phyloP scores from a whole-genome alignment of 2,888 invertebrate genomes.

The Lasioglossum morio region DNA sequence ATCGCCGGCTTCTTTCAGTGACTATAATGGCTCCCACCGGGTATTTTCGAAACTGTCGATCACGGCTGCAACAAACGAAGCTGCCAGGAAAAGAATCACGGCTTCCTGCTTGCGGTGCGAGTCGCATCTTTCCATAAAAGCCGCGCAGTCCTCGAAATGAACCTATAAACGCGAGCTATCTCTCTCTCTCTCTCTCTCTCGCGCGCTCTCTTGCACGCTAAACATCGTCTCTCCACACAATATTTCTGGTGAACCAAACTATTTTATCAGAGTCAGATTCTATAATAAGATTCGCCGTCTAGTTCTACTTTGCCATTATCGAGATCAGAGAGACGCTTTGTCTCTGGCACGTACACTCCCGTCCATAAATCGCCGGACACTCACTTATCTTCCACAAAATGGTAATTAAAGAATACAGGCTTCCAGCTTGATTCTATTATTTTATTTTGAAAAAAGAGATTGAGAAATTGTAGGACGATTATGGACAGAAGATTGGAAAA shows the following conservation, averaged over 20 bases:
- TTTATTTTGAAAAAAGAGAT: too few relatives aligned
- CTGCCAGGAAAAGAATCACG: constrained; percentile 7
- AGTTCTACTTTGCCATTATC: background rate
- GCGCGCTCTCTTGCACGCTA: background rate
- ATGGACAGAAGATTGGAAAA: too few relatives aligned
- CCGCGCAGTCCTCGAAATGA: background rate
- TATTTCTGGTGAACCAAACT: background rate
- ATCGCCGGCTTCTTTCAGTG: constrained; percentile 38
- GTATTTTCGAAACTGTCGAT: background rate
- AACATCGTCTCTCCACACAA: background rate
- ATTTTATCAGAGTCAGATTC: background rate
- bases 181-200: background rate
- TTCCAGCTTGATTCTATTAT: too few relatives aligned
- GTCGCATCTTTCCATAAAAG: constrained; percentile 1
- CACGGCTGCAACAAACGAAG: constrained; percentile 5
- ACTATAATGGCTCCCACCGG: background rate
- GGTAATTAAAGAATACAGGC: too few relatives aligned
- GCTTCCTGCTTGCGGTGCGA: background rate
- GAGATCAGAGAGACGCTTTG: too few relatives aligned
- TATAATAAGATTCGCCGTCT: background rate
- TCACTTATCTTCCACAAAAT: too few relatives aligned
- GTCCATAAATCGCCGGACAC: too few relatives aligned
- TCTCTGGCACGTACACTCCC: too few relatives aligned
- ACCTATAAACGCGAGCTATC: background rate
- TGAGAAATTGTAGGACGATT: too few relatives aligned